Percentiles rank a stretch among this genome's conserved stretches.
Conservation (phyloP, 2,888 invertebrate genomes). For the Hecatera dysodea region DNA sequence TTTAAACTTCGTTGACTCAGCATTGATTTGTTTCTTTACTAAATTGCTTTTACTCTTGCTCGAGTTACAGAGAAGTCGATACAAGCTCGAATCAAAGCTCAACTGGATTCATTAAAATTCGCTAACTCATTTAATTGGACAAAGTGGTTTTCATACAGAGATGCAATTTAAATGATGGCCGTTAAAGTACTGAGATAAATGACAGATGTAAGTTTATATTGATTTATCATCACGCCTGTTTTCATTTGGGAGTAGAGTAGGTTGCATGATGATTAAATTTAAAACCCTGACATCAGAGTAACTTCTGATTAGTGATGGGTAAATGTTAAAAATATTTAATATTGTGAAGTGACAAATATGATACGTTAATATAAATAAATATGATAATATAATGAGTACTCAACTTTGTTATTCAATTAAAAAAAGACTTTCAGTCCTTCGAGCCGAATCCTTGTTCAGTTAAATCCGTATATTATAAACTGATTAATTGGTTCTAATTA, state of each 20-base stretch:
- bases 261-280: background rate
- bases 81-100: conserved; percentile 66
- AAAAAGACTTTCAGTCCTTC: background rate
- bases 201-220: conserved; percentile 34
- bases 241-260: conserved; percentile 12
- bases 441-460: background rate
- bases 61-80: conserved; percentile 63
- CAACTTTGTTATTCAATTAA: background rate
- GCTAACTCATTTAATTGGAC: conserved; percentile 70
- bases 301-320: background rate
- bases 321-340: background rate
- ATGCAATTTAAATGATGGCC: conserved; percentile 42
- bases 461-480: too few relatives aligned
- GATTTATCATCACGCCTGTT: conserved; percentile 22
- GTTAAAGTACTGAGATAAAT: conserved; percentile 40
- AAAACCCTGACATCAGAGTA: background rate
- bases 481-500: too few relatives aligned
- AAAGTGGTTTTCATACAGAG: conserved; percentile 64
- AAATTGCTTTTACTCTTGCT: conserved; percentile 63
- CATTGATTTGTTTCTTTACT: conserved; percentile 62
- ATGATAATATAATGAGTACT: too few relatives aligned
- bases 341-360: background rate
- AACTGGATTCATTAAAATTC: conserved; percentile 74
- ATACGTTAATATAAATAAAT: background rate
- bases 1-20: conserved; percentile 58